phyloP scores from a whole-genome alignment of 1,140 invertebrate species.

The Scaptodrosophila lebanonensis region DNA sequence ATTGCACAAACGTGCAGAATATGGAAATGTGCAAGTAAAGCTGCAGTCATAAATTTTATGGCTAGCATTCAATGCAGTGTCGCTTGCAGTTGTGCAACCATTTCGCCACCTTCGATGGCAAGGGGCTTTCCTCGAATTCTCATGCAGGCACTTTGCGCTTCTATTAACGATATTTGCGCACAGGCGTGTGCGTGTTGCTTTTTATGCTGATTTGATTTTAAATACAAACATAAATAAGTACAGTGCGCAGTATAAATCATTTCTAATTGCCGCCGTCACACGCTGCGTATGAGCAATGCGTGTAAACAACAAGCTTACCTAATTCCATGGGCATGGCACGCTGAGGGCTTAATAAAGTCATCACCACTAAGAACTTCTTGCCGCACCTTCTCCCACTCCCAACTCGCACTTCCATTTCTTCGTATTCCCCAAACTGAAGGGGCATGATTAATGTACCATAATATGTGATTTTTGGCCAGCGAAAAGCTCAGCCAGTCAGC shows the following conservation, averaged over 20 bases:
- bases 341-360: conserved; percentile 40
- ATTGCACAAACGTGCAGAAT: conserved; percentile 14
- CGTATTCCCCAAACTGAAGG: neutral
- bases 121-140: conserved; percentile 2
- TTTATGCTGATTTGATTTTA: conserved; percentile 2
- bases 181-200: neutral
- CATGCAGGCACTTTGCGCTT: neutral
- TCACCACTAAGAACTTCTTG: neutral
- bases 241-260: no score
- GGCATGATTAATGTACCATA: conserved; percentile 62
- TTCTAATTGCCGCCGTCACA: conserved; percentile 35
- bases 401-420: no score
- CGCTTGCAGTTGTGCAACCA: neutral
- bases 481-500: conserved; percentile 35
- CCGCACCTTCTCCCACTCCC: no score
- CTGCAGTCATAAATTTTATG: conserved; percentile 49
- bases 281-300: conserved; percentile 22
- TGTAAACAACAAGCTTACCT: no score
- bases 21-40: conserved; percentile 45
- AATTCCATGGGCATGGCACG: conserved; percentile 1
- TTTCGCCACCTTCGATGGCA: neutral
- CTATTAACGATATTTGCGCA: conserved; percentile 5
- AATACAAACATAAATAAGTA: no score
- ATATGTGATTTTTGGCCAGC: conserved; percentile 38
- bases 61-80: neutral